phyloP scores from a whole-genome alignment of 2,797 vertebrate genomes.

The Enteromius anoplus region DNA sequence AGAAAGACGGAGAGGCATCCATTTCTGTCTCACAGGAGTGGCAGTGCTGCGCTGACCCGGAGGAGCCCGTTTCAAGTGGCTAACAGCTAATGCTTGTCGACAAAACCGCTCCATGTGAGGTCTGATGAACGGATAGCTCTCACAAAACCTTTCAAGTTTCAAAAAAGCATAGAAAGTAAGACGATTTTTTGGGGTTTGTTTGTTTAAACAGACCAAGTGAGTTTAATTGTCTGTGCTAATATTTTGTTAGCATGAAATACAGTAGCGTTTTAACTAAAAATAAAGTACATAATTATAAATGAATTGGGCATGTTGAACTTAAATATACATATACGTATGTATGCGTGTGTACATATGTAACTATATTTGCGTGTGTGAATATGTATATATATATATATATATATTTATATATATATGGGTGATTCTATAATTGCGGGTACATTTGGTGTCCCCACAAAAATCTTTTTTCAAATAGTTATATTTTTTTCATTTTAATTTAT shows the following conservation, averaged over 20 bases:
- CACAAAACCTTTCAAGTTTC: not conserved
- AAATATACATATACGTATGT: too few relatives aligned
- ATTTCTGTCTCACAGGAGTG: conserved; percentile 34
- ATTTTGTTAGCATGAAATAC: not conserved
- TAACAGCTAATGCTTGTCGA: conserved; percentile 13
- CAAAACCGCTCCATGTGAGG: not conserved
- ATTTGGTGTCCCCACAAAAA: too few relatives aligned
- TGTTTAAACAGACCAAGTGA: not conserved
- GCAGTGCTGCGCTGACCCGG: conserved; percentile 23
- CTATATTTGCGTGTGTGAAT: too few relatives aligned
- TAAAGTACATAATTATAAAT: not conserved
- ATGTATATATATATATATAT: too few relatives aligned
- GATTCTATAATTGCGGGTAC: too few relatives aligned
- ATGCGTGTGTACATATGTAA: too few relatives aligned
- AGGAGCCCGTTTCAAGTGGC: conserved; percentile 19
- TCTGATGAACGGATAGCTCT: not conserved
- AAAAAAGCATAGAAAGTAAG: not conserved
- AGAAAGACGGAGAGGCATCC: conserved; percentile 35
- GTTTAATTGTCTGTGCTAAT: not conserved
- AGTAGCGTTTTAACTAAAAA: not conserved
- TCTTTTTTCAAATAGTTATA: too few relatives aligned
- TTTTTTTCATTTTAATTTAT: too few relatives aligned
- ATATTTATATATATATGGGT: too few relatives aligned
- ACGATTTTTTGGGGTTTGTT: not conserved
- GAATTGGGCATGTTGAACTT: not conserved